Conservation (phyloP, 2,797 vertebrate genomes). For the Myiotriccus ornatus region DNA sequence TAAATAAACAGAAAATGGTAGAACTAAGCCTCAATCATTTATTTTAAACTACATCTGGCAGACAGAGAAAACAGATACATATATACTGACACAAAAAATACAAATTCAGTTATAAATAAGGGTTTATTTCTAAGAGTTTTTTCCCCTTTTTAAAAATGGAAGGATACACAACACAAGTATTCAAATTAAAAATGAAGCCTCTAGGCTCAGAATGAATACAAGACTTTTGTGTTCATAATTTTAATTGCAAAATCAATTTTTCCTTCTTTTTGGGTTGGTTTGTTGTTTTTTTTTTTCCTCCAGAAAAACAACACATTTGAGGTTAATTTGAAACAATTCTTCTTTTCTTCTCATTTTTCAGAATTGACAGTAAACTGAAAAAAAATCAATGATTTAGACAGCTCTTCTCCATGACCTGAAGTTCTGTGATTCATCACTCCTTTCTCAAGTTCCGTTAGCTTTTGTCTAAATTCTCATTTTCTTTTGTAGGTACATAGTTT, state of each 20-base stretch:
- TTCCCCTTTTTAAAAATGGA: not conserved
- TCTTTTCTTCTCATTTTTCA: not conserved
- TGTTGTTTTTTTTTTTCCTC: not conserved
- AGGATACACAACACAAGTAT: not conserved
- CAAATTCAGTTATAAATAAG: not conserved
- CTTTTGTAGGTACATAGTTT: not conserved
- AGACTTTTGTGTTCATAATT: not conserved
- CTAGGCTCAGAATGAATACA: not conserved
- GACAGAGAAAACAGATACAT: fast-evolving
- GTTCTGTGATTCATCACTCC: conserved; percentile 16
- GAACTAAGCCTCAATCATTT: not conserved
- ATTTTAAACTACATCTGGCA: not conserved
- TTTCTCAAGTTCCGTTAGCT: not conserved
- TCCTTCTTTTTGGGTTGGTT: not conserved
- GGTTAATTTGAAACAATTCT: not conserved
- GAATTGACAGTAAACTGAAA: not conserved
- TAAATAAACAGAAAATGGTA: not conserved
- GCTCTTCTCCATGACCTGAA: not conserved
- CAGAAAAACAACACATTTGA: not conserved
- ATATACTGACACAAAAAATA: not conserved
- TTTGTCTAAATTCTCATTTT: not conserved
- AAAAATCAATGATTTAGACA: not conserved
- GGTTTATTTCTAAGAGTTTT: not conserved
- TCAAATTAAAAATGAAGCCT: not conserved
- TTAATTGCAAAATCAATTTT: not conserved